phyloP scores from a whole-genome alignment of 2,888 invertebrate genomes.

The Prosopocoilus inquinatus region DNA sequence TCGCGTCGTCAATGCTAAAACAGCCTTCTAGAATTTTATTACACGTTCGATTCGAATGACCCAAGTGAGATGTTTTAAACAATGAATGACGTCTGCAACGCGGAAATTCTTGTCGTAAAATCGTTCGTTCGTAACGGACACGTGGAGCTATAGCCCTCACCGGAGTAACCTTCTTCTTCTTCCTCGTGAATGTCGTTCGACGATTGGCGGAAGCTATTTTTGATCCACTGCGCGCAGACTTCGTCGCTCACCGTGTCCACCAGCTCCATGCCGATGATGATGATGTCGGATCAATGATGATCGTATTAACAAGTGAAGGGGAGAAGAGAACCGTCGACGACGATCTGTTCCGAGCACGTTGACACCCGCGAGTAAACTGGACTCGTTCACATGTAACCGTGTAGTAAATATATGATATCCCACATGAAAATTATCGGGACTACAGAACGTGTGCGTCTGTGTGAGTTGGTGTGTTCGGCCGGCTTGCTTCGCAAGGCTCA shows the following conservation, averaged over 20 bases:
- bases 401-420: neutral
- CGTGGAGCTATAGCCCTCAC: neutral
- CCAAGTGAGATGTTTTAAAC: too few relatives aligned
- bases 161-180: constrained; percentile 6
- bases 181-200: constrained; percentile 4
- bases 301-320: neutral
- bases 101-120: neutral
- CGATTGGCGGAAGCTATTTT: constrained; percentile 15
- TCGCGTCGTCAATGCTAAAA: too few relatives aligned
- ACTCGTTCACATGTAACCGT: neutral
- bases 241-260: constrained; percentile 11
- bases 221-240: constrained; percentile 16
- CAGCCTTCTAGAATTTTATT: too few relatives aligned
- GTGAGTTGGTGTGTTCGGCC: neutral
- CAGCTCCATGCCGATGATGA: constrained; percentile 14
- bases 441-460: neutral
- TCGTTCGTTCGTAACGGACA: neutral
- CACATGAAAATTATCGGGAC: neutral
- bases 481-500: too few relatives aligned
- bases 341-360: constrained; percentile 5
- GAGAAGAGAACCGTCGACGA: constrained; percentile 2
- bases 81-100: too few relatives aligned
- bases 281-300: neutral
- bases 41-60: too few relatives aligned
- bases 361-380: constrained; percentile 13